These are phyloP conservation scores for Synanthedon vespiformis DNA, from an alignment of 2,888 invertebrate species.

Conservation along the genomic window DNA sequence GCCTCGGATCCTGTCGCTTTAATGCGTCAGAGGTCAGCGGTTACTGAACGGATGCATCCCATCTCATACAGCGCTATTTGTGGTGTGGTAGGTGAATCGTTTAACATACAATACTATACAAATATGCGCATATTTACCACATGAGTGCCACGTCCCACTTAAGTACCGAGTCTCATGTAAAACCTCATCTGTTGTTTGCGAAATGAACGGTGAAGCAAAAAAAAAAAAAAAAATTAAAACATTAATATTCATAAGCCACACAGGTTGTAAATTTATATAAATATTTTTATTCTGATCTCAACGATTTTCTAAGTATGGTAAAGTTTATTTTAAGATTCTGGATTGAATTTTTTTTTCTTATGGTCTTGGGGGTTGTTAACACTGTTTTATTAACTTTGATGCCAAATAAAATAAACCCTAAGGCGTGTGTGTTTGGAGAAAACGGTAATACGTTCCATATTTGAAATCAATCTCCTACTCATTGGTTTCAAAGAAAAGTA, in stretches of 20 bases:
- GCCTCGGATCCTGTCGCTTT: constrained; percentile 31
- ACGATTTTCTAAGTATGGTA: no score
- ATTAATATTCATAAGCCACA: constrained; percentile 22
- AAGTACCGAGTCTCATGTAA: constrained; percentile 16
- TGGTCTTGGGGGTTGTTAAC: no score
- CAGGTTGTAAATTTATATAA: neutral
- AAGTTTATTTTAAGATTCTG: no score
- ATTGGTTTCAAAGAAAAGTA: no score
- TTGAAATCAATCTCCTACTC: no score
- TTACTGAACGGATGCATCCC: constrained; percentile 46
- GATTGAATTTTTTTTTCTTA: no score
- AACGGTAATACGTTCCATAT: no score
- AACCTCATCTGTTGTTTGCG: constrained; percentile 25
- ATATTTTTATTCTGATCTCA: no score
- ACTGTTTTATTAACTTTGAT: no score
- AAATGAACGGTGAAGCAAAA: constrained; percentile 33
- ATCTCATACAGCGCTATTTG: constrained; percentile 24
- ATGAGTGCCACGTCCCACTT: constrained; percentile 20
- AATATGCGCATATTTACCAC: constrained; percentile 55
- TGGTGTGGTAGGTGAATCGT: constrained; percentile 14
- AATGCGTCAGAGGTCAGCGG: constrained; percentile 41
- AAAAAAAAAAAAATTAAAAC: constrained; percentile 25
- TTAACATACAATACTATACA: constrained; percentile 52
- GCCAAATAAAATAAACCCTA: no score
- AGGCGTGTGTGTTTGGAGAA: no score